Base-by-base conservation (phyloP, 1,140 invertebrate species). In the Cardiocondyla obscurior region DNA sequence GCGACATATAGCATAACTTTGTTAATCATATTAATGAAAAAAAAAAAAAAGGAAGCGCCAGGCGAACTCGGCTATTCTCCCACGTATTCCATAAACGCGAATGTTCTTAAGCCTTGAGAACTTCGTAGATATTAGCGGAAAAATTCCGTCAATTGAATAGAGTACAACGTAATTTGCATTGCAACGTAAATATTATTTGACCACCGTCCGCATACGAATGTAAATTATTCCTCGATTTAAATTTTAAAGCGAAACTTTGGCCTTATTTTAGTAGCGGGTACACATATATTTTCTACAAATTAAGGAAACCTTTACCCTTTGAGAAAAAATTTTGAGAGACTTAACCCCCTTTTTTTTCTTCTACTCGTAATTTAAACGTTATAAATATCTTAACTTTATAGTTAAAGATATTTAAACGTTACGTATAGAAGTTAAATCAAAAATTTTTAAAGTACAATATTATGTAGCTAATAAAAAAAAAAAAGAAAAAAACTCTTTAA, bases 21-120 rank as follows among this genome's bases (percentile, higher is more conserved):
- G 7, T 19, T 62, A 74, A 62, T 60, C 12, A 19, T 19, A n/a
- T 76, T 28, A 39, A 33, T 62, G 30, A 49, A 64, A 74, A 74
- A 30, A 46, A n/a, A n/a, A n/a, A n/a, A n/a, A n/a, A n/a, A n/a
- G n/a, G n/a, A n/a, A n/a, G n/a, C 6, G 8, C 49, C 36, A 10
- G 6, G 22, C 16, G 22, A 62, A 49, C 19, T 42, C 33, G 22
- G 6, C 19, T 19, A 6, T 22, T 22, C 10, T 42, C 42, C 14
- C 5, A n/a, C 8, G 33, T n/a, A 28, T 19, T 30, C 12, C 25
- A 25, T 10, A 46, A 76, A 64, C 16, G 22, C 19, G 14, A 22
- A 10, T 25, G n/a, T 25, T 46, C 46, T 16, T 28, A 33, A 57
- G 12, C 42, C 39, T 76, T 76, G 28, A 76, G 44, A 49, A 28